Evolutionary conservation across 2,113 vertebrate genomes (phyloP), one percentile per base, ranked within the genome.

Genomic region (Hemibates koningsi): DNA sequence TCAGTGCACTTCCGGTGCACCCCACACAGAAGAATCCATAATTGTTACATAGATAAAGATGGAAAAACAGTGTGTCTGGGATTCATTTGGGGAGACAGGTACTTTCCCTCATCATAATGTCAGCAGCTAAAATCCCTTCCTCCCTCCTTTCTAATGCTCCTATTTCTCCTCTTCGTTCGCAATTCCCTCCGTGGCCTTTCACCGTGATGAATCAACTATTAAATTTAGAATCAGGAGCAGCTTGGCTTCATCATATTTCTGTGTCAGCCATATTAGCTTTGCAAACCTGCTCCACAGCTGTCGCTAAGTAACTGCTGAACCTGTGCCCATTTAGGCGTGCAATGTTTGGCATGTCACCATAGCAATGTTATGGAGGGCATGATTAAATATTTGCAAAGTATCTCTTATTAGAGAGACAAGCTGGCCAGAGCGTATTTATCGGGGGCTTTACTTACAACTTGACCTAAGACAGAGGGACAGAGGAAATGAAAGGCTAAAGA

Each of bases 361-460:
- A 89, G 93, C 84, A 17, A 90, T 90, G 90, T 81, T 82, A 50
- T 45, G 84, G 45, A 66, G 86, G 83, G 59, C 71, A 80, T 61
- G 54, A 91, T 95, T 92, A 95, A 95, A 95, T 94, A 94, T 95
- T 95, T 93, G 92, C 92, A 80, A 89, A 88, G 84, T 86, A 85
- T 90, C 90, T 86, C 85, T 87, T 93, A 87, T 92, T 90, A 83
- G 81, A 90, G 41, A 66, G 53, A 21, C 50, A 61, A 82, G n/a
- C 52, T 56, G 83, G 81, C 36, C 63, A 88, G 80, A 80, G 68
- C 82, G 34, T 79, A 48, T 88, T 81, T 48, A 27, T 81, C 36
- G 16, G 52, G 57, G 66, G 38, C 45, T 76, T 82, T 21, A 4
- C 12, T 45, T 34, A 56, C 81, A 88, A 71, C 79, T 24, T 21